A percentile compares a stretch with the other conserved stretches of the same genome.
These are phyloP conservation scores for Phrynosoma platyrhinos DNA, from an alignment of 2,113 vertebrate genomes.

Conservation along the genomic window DNA sequence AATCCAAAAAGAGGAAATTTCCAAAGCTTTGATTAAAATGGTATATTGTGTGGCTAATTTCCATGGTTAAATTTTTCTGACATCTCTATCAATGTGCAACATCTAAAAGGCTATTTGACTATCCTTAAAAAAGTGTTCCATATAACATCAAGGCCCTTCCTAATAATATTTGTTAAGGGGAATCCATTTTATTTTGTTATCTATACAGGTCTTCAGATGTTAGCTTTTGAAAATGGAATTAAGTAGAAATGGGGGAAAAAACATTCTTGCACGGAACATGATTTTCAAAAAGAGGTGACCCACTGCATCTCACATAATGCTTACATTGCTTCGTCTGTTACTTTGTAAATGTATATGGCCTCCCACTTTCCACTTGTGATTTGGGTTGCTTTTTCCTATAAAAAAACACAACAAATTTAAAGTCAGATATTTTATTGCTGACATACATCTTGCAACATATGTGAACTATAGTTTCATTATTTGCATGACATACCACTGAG, in stretches of 20 bases:
- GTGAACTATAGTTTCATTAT: slow-evolving; percentile 57
- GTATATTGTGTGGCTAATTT: not conserved
- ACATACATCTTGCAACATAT: slow-evolving; percentile 57
- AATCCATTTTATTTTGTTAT: not conserved
- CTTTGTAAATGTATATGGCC: slow-evolving; percentile 92
- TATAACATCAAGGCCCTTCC: not conserved
- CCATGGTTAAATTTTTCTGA: not conserved
- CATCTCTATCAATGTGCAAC: not conserved
- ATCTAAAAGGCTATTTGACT: not conserved
- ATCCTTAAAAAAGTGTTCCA: not conserved
- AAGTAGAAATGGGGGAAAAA: slow-evolving; percentile 8
- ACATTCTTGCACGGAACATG: slow-evolving; percentile 29
- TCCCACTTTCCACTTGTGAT: slow-evolving; percentile 96
- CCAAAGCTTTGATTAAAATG: not conserved
- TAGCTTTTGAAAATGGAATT: not conserved
- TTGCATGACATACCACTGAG: slow-evolving; percentile 79
- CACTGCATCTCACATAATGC: slow-evolving; percentile 61
- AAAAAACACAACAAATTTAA: slow-evolving; percentile 49
- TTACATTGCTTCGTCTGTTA: slow-evolving; percentile 93
- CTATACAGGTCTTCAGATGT: not conserved
- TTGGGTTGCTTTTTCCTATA: slow-evolving; percentile 86
- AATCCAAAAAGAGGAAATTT: not conserved
- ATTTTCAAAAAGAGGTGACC: slow-evolving; percentile 55
- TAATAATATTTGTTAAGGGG: not conserved
- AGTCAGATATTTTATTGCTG: slow-evolving; percentile 57